Base-by-base conservation (phyloP, 2,113 vertebrate genomes). In the Varanus salvator region DNA sequence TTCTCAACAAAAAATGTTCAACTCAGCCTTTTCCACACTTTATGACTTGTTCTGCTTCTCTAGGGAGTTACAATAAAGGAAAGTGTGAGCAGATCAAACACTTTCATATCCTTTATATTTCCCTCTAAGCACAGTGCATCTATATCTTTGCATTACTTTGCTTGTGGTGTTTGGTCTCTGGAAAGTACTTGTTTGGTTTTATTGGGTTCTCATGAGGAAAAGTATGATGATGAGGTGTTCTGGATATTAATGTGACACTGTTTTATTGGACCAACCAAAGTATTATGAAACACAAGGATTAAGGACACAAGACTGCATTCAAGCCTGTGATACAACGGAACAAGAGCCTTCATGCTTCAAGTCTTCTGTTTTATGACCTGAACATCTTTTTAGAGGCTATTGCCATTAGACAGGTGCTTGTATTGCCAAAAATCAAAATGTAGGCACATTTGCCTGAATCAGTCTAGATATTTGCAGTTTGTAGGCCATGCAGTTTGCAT, bases 121-220 rank as follows among this genome's bases (percentile, higher is more conserved):
- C 8, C n/a, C 12, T 52, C 90, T 31, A 83, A 44, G 52, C 75
- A 60, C 12, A 60, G 77, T 34, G 77, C 83, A 89, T 54, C 60
- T 0, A n/a, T 14, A 91, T 3, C 77, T 0, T 21, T 21, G 1
- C 74, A 82, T 66, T 34, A 90, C 57, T 75, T 31, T 17, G 72
- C 31, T 72, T 85, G 14, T 0, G 0, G 29, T 88, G 5, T 29
- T 92, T 92, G 78, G 84, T 80, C 77, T 87, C 52, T 34, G 80
- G 75, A 82, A 92, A 93, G 9, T 3, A 7, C 23, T 91, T 87
- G 4, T 68, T 92, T 87, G 75, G 88, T 87, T 91, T 90, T 14
- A 54, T 3, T 69, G 76, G 8, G 12, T 57, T 6, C 12, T 87
- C 50, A 57, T 80, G 77, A 91, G 90, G 84, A 52, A 71, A 14